Evolutionary conservation across 1,140 invertebrate species (phyloP), one percentile per base, ranked within the genome.

Genomic region (Meteorus sp.): DNA sequence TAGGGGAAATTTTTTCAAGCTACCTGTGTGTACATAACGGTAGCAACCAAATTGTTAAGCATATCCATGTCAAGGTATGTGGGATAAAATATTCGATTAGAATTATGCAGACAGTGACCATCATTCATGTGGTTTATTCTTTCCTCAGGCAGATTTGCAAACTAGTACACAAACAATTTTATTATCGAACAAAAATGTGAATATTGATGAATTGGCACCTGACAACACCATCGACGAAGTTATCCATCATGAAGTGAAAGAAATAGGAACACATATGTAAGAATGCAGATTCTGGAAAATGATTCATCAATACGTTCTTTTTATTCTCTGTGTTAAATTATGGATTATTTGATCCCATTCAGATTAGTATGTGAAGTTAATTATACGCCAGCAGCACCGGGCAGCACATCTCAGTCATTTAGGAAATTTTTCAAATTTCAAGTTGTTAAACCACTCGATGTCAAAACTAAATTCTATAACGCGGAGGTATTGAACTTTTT

Each of bases 391-490:
- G 41, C 65, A 39, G 87, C 86, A 50, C 79, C 86, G 54, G 82
- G 84, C 54, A 88, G 89, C 61, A 85, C 88, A 65, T 80, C 88
- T 48, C 83, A 86, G 60, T 89, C 87, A n/a, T 89, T 97, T 74
- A 85, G 92, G 68, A 98, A 98, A 76, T 98, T 96, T 77, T 99
- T 98, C 75, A 98, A 98, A 82, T 99, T 99, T 81, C 92, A 97
- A 86, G 97, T 99, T 0, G 85, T 96, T 59, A 98, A 98, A 75
- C 97, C 97, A 37, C 81, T 99, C 9, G 96, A 99, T 86, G 95
- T 99, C 0, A 97, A 98, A 81, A 99, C 96, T 2, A 98, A 99
- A 74, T 97, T 98, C 78, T 98, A 95, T 73, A 97, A 96, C 86
- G 91, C 93, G 13, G 95, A 98, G 85, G 88, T 88, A 82, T 69